A percentile compares a stretch with the other conserved stretches of the same genome.
Evolutionary conservation across 1,140 invertebrate species (phyloP).

Genomic region (Tetranychus cinnabarinus): DNA sequence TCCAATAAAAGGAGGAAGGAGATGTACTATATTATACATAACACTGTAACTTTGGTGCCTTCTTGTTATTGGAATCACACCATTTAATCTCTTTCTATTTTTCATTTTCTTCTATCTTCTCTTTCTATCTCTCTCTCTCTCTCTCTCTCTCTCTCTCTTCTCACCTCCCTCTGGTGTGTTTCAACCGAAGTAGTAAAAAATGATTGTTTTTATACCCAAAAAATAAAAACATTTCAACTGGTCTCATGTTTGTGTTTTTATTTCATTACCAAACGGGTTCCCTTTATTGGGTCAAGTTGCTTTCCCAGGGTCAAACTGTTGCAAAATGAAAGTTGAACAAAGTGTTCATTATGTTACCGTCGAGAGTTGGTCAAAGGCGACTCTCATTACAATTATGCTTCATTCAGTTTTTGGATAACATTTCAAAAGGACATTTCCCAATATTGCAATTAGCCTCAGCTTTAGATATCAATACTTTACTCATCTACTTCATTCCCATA

Average conservation of each 20-base stretch:
- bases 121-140: background rate
- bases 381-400: no score
- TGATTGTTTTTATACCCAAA: background rate
- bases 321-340: background rate
- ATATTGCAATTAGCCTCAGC: no score
- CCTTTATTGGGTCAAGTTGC: background rate
- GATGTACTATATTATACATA: background rate
- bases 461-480: no score
- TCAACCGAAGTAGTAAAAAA: background rate
- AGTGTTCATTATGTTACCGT: no score
- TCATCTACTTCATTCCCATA: no score
- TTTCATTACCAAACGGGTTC: background rate
- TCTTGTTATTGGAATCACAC: background rate
- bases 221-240: background rate
- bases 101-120: background rate
- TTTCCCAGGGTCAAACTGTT: background rate
- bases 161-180: background rate
- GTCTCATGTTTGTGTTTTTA: background rate
- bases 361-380: no score
- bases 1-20: background rate
- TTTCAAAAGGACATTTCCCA: no score
- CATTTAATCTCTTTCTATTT: background rate
- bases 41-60: background rate
- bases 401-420: no score
- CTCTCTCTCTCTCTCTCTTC: background rate